Evolutionary conservation across 2,113 vertebrate genomes (phyloP).

Genomic region (Dicaeum eximium): DNA sequence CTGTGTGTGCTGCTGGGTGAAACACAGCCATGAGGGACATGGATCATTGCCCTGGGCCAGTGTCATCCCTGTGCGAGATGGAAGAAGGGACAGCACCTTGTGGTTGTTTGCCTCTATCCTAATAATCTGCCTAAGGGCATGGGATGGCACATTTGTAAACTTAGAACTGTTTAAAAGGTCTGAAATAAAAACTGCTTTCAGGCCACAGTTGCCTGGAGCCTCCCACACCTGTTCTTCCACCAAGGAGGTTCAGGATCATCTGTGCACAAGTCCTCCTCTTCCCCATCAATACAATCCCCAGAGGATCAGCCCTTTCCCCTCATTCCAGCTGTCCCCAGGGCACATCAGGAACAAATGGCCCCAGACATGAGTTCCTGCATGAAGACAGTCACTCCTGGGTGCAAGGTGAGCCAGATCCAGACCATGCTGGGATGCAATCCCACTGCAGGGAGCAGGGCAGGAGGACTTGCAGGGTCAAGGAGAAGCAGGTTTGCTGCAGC

Average conservation of each 20-base stretch:
- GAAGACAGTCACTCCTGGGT: background rate
- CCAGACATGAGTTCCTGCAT: rapidly evolving
- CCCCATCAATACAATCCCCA: background rate
- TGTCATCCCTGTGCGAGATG: background rate
- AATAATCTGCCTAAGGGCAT: background rate
- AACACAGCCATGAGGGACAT: background rate
- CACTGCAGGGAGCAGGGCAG: background rate
- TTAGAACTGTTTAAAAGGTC: background rate
- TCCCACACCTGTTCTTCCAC: background rate
- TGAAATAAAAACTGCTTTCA: background rate
- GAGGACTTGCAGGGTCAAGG: background rate
- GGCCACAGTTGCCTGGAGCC: background rate
- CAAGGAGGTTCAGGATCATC: background rate
- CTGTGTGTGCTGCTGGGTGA: background rate
- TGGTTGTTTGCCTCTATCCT: background rate
- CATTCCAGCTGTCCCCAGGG: background rate
- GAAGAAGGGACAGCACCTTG: background rate
- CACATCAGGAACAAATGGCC: background rate
- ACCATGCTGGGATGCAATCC: background rate
- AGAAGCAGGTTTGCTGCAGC: background rate
- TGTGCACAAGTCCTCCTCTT: background rate
- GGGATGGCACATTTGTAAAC: background rate
- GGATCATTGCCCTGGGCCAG: rapidly evolving
- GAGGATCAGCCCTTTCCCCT: background rate
- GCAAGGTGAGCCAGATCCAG: background rate